Evolutionary conservation across 2,797 vertebrate genomes (phyloP).

Genomic region (Ciconia nigra): DNA sequence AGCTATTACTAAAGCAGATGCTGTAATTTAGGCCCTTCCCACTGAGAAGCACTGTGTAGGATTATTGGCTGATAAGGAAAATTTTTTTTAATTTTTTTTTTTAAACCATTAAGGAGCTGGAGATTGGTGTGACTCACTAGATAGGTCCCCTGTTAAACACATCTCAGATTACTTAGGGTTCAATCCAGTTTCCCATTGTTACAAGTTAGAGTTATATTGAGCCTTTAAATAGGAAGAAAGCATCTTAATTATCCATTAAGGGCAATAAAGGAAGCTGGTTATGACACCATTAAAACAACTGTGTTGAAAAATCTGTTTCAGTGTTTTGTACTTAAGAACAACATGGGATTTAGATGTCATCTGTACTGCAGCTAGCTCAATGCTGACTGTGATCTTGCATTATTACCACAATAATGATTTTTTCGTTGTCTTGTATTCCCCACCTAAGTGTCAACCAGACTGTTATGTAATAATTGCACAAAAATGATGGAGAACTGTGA

Average conservation of each 20-base stretch:
- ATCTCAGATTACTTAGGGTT: background rate
- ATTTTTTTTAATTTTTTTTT: background rate
- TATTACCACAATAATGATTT: background rate
- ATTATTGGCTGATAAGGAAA: background rate
- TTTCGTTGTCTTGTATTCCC: background rate
- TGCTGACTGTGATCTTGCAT: background rate
- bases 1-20: background rate
- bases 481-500: background rate
- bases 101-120: background rate
- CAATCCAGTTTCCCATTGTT: background rate
- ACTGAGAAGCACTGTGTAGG: background rate
- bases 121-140: background rate
- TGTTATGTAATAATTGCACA: background rate
- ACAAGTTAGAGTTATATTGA: background rate
- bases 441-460: background rate
- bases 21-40: background rate
- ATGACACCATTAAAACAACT: slow-evolving; percentile 36
- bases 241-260: slow-evolving; percentile 36
- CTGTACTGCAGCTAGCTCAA: background rate
- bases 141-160: background rate
- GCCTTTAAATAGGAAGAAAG: slow-evolving; percentile 26
- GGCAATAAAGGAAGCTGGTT: slow-evolving; percentile 49
- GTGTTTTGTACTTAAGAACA: background rate
- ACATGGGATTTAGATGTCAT: background rate
- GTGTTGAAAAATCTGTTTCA: slow-evolving; percentile 14